Conservation (phyloP, 2,797 vertebrate genomes). For the Crypturellus tataupa region DNA sequence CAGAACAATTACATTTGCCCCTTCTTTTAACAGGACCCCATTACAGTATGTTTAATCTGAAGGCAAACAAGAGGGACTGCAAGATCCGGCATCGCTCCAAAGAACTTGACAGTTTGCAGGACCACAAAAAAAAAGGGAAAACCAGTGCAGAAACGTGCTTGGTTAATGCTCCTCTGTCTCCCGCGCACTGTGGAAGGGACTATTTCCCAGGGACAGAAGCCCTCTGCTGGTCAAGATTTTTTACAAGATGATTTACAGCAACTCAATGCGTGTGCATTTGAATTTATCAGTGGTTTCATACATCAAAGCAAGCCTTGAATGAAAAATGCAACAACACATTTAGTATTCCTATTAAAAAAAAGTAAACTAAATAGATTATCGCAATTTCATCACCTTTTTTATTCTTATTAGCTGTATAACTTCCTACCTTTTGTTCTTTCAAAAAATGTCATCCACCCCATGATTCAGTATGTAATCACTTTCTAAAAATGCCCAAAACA, state of each 20-base stretch:
- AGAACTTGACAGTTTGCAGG: not conserved
- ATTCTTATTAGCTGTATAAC: not conserved
- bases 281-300: not conserved
- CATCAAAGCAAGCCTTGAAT: not conserved
- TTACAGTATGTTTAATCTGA: fast-evolving
- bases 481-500: not conserved
- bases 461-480: not conserved
- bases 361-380: not conserved
- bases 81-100: not conserved
- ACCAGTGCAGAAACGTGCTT: not conserved
- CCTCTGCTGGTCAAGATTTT: conserved; percentile 81
- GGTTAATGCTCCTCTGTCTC: not conserved
- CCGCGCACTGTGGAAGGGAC: not conserved
- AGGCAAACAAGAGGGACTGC: not conserved
- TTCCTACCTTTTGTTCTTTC: not conserved
- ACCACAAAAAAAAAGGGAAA: not conserved
- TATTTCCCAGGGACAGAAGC: conserved; percentile 81
- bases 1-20: not conserved
- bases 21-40: not conserved
- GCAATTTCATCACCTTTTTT: not conserved
- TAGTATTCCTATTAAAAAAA: not conserved
- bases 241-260: conserved; percentile 35
- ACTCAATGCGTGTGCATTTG: not conserved
- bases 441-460: not conserved
- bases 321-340: not conserved